These are phyloP conservation scores for Lutjanus argentimaculatus DNA, from an alignment of 2,797 vertebrate genomes.

Conservation along the genomic window DNA sequence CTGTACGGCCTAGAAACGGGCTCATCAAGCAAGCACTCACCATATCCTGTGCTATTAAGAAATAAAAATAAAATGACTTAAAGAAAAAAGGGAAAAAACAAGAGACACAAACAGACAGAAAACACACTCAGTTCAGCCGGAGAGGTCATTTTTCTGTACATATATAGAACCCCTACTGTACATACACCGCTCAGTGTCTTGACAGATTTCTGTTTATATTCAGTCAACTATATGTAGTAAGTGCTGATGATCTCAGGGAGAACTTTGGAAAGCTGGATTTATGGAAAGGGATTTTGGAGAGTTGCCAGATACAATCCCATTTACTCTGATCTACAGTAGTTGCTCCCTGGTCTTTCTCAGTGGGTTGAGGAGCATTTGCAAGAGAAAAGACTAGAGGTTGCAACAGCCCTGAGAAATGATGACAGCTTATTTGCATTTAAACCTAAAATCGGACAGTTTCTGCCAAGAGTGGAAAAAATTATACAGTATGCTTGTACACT, in stretches of 20 bases:
- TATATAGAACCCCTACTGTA: slow-evolving; percentile 34
- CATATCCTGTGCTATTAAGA: slow-evolving; percentile 96
- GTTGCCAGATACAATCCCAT: slow-evolving; percentile 19
- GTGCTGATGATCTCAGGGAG: slow-evolving; percentile 8
- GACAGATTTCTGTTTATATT: slow-evolving; percentile 42
- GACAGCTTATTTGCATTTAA: slow-evolving; percentile 28
- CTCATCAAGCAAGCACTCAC: slow-evolving; percentile 98
- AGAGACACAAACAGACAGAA: slow-evolving; percentile 83
- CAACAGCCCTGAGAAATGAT: slow-evolving; percentile 24
- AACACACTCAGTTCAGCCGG: slow-evolving; percentile 74
- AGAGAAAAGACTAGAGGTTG: slow-evolving; percentile 13
- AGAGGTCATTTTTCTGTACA: slow-evolving; percentile 63
- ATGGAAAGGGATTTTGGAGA: slow-evolving; percentile 10
- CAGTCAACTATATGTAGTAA: slow-evolving; percentile 17
- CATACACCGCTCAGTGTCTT: slow-evolving; percentile 32
- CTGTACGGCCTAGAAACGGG: slow-evolving; percentile 93
- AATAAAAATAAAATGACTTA: slow-evolving; percentile 86
- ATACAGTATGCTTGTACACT: not conserved
- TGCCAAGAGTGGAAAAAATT: not conserved
- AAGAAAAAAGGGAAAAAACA: slow-evolving; percentile 78
- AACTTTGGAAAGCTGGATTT: slow-evolving; percentile 6
- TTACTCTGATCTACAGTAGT: slow-evolving; percentile 6
- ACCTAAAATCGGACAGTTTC: slow-evolving; percentile 1
- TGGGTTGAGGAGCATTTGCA: slow-evolving; percentile 14
- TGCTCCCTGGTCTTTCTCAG: slow-evolving; percentile 20